Evolutionary conservation across 2,113 vertebrate species (phyloP), one percentile per base, ranked within the genome.

Genomic region (Aphyosemion australe): DNA sequence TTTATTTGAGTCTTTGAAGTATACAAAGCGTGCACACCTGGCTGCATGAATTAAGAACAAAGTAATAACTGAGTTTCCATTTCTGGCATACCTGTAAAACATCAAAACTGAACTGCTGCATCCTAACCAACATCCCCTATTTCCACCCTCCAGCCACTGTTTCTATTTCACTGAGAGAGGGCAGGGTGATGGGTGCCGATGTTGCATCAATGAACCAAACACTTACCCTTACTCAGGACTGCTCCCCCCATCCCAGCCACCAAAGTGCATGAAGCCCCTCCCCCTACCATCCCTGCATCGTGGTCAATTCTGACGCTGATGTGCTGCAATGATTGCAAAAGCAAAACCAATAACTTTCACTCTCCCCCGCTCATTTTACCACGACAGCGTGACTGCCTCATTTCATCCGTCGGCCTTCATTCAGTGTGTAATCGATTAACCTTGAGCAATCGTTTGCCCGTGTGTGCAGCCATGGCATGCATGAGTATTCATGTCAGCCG

Each of bases 321-420:
- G 80, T 75, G 86, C 87, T 85, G 87, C 87, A 87, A 80, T 80
- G 88, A 90, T 88, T 87, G 89, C 85, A 89, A 91, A 91, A 87
- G 82, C 81, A 85, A 85, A 88, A 86, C 65, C 74, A 67, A 73
- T 78, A 83, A 72, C 80, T 69, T 45, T 57, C 74, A 54, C 37
- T 43, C 51, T 50, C 63, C 61, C 53, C 46, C 43, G 11, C 42
- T 75, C 46, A 37, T 83, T 68, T 57, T 60, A 46, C 61, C 45
- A 43, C 20, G 61, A 74, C 76, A 54, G 74, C 56, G 72, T 70
- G 69, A 72, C 60, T 66, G 69, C 78, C 75, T 82, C 72, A 77
- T 84, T 59, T 61, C 84, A 84, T 83, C 73, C 58, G 78, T 82
- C 80, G 80, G 49, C 61, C 61, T 56, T 76, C 82, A 67, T 65